These are phyloP conservation scores for Conus betulinus DNA, from an alignment of 1,140 invertebrate genomes.

Conservation along the genomic window DNA sequence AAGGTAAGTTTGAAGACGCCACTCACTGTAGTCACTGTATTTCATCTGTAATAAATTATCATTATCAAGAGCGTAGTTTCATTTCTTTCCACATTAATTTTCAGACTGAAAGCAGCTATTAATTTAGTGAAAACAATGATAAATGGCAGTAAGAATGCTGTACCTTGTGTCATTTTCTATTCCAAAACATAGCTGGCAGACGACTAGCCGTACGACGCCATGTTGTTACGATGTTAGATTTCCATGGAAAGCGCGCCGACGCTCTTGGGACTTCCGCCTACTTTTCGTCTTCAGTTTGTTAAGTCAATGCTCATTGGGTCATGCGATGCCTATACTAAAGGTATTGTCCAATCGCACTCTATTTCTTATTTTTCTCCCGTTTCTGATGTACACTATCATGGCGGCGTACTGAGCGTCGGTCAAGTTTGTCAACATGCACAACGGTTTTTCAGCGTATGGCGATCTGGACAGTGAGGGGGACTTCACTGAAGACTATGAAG, in stretches of 20 bases:
- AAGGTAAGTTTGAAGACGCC: too few relatives aligned
- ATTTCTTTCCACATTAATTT: too few relatives aligned
- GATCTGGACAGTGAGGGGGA: conserved; percentile 41
- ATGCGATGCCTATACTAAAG: not conserved
- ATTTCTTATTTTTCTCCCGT: not conserved
- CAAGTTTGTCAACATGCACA: not conserved
- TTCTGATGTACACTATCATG: conserved; percentile 37
- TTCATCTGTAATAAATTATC: too few relatives aligned
- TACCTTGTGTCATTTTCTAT: not conserved
- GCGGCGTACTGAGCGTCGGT: not conserved
- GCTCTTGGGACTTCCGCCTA: conserved; percentile 21
- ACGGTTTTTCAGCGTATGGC: not conserved
- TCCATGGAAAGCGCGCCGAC: conserved; percentile 26
- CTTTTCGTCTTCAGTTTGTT: not conserved
- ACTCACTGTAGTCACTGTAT: too few relatives aligned
- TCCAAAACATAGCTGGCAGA: not conserved
- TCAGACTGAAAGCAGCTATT: too few relatives aligned
- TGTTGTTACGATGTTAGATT: conserved; percentile 28
- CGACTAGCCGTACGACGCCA: not conserved
- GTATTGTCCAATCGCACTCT: conserved; percentile 33
- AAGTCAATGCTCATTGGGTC: conserved; percentile 33
- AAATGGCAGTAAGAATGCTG: not conserved
- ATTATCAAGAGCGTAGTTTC: too few relatives aligned
- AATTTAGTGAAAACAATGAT: too few relatives aligned
- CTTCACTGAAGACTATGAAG: conserved; percentile 43